Evolutionary conservation across 1,140 invertebrate species (phyloP).

Genomic region (Batillaria attramentaria): DNA sequence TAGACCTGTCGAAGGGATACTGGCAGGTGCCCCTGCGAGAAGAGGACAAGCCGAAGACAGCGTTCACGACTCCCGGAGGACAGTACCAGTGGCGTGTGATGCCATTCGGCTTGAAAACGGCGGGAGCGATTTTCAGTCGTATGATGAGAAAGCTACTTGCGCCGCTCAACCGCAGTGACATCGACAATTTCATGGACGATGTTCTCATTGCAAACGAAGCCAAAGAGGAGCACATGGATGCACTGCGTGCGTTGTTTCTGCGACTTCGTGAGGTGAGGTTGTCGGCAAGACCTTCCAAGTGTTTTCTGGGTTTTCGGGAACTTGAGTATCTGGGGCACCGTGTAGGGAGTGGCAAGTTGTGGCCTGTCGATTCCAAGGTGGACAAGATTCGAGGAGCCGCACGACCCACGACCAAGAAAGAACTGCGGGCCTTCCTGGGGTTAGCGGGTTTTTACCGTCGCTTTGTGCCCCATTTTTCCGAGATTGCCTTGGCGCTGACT

Average conservation of each 20-base stretch:
- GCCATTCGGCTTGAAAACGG: constrained; percentile 19
- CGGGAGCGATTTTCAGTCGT: background rate
- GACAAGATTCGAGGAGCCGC: constrained; percentile 62
- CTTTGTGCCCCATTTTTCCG: constrained; percentile 51
- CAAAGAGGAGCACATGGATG: constrained; percentile 37
- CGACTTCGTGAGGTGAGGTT: constrained; percentile 31
- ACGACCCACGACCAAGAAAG: constrained; percentile 61
- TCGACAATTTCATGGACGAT: constrained; percentile 41
- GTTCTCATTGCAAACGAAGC: constrained; percentile 32
- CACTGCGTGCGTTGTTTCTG: constrained; percentile 18
- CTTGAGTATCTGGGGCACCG: constrained; percentile 41
- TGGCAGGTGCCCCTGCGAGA: no score
- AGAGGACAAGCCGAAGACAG: background rate
- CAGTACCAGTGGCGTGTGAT: background rate
- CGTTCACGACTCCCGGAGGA: no score
- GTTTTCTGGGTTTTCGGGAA: constrained; percentile 34
- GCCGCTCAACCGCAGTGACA: no score
- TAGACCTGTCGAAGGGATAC: constrained; percentile 12
- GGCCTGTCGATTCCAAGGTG: constrained; percentile 62
- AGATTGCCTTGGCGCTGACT: constrained; percentile 47
- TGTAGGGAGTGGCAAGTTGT: constrained; percentile 44
- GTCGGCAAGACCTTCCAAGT: constrained; percentile 45
- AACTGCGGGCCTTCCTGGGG: constrained; percentile 57
- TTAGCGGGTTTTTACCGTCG: constrained; percentile 41
- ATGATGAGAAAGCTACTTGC: background rate